Evolutionary conservation across 2,888 invertebrate species (phyloP).

Genomic region (Andrena fulva): DNA sequence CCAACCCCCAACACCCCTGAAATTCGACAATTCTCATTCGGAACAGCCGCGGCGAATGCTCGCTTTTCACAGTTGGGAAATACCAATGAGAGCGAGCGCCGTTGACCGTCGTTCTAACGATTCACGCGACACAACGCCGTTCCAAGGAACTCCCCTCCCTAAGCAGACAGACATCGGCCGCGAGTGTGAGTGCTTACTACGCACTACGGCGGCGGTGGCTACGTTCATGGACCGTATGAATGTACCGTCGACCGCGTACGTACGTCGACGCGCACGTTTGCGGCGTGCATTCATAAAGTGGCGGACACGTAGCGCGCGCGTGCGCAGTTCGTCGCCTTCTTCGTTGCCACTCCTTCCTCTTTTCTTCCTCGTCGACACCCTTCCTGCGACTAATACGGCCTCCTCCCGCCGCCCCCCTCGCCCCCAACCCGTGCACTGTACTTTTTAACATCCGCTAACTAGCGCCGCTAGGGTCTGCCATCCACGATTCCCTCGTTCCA

Average conservation of each 20-base stretch:
- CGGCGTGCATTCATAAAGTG: slow-evolving; percentile 81
- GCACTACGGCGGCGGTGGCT: slow-evolving; percentile 60
- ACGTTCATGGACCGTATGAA: slow-evolving; percentile 70
- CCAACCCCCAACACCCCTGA: too few relatives aligned
- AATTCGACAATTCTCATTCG: neutral
- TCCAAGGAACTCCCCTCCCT: slow-evolving; percentile 55
- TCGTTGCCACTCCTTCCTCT: slow-evolving; percentile 63
- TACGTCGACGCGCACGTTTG: slow-evolving; percentile 67
- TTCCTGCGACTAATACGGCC: slow-evolving; percentile 55
- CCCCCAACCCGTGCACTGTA: slow-evolving; percentile 39
- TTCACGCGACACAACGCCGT: slow-evolving; percentile 51
- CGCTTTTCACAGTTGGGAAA: neutral
- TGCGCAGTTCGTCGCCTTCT: slow-evolving; percentile 69
- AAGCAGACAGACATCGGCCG: slow-evolving; percentile 50
- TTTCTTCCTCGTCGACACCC: slow-evolving; percentile 63
- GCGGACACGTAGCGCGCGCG: slow-evolving; percentile 79
- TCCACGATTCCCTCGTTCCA: slow-evolving; percentile 38
- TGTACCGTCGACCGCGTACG: slow-evolving; percentile 65
- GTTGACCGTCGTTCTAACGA: slow-evolving; percentile 58
- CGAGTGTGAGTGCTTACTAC: slow-evolving; percentile 67
- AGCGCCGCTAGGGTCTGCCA: slow-evolving; percentile 63
- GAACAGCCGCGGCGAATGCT: neutral
- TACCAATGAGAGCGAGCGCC: slow-evolving; percentile 42
- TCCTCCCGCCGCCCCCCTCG: slow-evolving; percentile 11
- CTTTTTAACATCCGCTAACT: slow-evolving; percentile 66